Evolutionary conservation across 64 coral and sea anemone genomes (phyloP), one percentile per base, ranked within the genome.

Genomic region (Anthopleura sola): DNA sequence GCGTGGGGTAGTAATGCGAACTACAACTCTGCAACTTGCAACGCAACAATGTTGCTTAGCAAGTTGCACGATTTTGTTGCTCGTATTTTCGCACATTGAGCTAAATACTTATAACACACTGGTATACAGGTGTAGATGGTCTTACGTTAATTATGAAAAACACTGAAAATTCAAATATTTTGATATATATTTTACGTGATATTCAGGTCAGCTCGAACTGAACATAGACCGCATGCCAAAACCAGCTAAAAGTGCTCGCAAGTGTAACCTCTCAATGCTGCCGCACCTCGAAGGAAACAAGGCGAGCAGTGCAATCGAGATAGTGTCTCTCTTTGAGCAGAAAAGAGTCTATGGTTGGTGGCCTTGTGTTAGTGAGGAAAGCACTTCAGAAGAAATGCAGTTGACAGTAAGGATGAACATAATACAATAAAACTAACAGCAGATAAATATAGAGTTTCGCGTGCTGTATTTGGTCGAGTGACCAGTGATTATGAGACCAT

Each of bases 271-370:
- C 26, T 57, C 90, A 24, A 93, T 94, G 87, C 58, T 99, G n/a
- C 97, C 97, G 5, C 89, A 88, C 12, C 75, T 92, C 8, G 92
- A 95, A 44, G 93, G 84, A 3, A 88, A 76, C 8, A 90, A 92
- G 60, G 49, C 90, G n/a, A 92, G 93, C 55, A 97, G 94, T 32
- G 83, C 39, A 11, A 18, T 97, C 24, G 94, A 92, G 57, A 86
- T 86, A 1, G 94, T 97, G 62, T 97, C 94, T 0, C 81, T 99
- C 19, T 99, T 99, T 57, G 93, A 99, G 36, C 90, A 92, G 81
- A 99, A 99, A 74, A 78, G 97, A 29, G 93, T 99, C 4, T 99
- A 99, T 37, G 97, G 97, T 6, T 99, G 97, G 97, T 99, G 97
- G 97, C 97, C 97, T 14, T 93, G 93, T 51, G 78, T 92, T 23